These are phyloP conservation scores for Galagoides demidoff DNA, from an alignment of 2,797 vertebrate species.

Conservation along the genomic window DNA sequence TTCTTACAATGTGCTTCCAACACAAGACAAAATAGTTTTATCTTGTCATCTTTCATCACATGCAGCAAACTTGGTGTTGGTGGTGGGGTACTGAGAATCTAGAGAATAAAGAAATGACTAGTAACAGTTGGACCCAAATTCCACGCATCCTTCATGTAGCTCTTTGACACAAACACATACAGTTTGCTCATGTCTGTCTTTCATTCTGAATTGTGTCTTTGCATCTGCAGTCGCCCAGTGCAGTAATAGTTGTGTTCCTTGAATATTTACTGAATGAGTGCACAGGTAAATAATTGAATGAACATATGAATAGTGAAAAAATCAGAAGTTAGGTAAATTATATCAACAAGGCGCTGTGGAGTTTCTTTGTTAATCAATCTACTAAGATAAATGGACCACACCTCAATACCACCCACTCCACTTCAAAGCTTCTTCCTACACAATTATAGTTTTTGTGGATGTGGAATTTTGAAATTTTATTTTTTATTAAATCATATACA, in stretches of 20 bases:
- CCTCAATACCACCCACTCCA: rapidly evolving
- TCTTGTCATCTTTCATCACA: neutral
- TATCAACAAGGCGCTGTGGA: neutral
- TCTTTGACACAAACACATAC: rapidly evolving
- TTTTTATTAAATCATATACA: no score
- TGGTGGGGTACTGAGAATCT: rapidly evolving
- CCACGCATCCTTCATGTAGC: neutral
- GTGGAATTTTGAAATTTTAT: neutral
- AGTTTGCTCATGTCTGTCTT: neutral
- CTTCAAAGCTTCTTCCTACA: neutral
- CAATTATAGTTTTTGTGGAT: no score
- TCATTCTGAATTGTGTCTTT: neutral
- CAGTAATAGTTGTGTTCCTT: neutral
- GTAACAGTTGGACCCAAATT: neutral
- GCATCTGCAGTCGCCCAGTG: neutral
- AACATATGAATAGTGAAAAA: neutral
- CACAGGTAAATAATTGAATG: neutral
- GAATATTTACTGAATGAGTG: neutral
- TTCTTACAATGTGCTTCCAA: neutral
- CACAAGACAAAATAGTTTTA: rapidly evolving
- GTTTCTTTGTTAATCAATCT: neutral
- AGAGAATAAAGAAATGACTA: neutral
- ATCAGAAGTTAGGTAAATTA: neutral
- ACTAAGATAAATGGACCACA: neutral
- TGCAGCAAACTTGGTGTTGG: neutral